phyloP scores from a whole-genome alignment of 1,140 invertebrate species.

The Octopus bimaculoides region DNA sequence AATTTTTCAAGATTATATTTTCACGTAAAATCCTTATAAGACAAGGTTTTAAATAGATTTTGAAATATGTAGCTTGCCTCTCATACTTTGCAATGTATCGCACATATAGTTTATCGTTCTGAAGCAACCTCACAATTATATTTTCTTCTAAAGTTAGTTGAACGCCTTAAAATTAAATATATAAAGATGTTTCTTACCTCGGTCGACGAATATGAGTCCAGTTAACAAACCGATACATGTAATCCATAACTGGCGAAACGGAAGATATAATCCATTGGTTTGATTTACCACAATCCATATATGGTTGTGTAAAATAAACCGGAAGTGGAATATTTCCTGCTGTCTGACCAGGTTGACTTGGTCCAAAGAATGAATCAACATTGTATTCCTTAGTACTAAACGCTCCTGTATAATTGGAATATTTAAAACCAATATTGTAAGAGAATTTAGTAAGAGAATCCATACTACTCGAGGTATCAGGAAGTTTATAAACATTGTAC shows the following conservation, averaged over 20 bases:
- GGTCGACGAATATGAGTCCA: constrained; percentile 50
- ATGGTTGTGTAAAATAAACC: constrained; percentile 87
- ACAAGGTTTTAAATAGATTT: too few species aligned
- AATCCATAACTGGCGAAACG: constrained; percentile 87
- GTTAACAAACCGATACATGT: constrained; percentile 85
- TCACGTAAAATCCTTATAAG: too few species aligned
- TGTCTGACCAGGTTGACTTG: constrained; percentile 29
- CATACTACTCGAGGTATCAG: constrained; percentile 69
- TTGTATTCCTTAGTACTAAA: constrained; percentile 15
- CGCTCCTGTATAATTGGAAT: constrained; percentile 82
- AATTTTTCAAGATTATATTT: too few species aligned
- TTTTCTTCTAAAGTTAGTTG: too few species aligned
- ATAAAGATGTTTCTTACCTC: neutral
- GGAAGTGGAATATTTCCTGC: constrained; percentile 68
- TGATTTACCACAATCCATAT: constrained; percentile 89
- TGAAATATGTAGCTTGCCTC: too few species aligned
- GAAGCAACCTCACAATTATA: too few species aligned
- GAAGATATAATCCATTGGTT: constrained; percentile 92
- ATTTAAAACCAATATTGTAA: constrained; percentile 68
- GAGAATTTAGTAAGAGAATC: constrained; percentile 82
- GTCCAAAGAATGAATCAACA: constrained; percentile 34
- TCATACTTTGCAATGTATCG: too few species aligned
- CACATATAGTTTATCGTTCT: too few species aligned
- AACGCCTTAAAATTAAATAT: neutral
- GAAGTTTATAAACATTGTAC: constrained; percentile 72